phyloP scores from a whole-genome alignment of 2,797 vertebrate genomes.

The Aquila chrysaetos region DNA sequence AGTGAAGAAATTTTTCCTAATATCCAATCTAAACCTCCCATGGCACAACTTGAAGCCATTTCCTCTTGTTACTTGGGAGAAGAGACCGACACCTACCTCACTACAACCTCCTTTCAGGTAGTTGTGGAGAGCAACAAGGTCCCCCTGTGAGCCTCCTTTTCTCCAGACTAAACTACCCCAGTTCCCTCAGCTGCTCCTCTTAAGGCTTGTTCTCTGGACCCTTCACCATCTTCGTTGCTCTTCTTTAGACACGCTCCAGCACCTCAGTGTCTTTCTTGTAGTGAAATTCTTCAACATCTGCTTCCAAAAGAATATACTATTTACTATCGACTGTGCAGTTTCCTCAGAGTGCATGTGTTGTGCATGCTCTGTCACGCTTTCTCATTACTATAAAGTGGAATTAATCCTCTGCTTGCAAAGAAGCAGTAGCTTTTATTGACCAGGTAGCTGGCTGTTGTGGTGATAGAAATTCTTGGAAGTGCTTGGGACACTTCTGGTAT shows the following conservation, averaged over 20 bases:
- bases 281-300: neutral
- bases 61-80: neutral
- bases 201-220: neutral
- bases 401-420: neutral
- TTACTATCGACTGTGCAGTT: neutral
- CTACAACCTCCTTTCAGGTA: neutral
- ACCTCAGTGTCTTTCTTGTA: neutral
- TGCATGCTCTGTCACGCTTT: neutral
- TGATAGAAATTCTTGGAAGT: neutral
- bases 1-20: neutral
- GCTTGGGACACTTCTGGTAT: neutral
- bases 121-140: neutral
- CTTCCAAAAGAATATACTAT: neutral
- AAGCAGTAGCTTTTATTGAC: neutral
- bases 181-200: neutral
- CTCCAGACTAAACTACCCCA: neutral
- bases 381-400: neutral
- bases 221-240: neutral
- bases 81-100: neutral
- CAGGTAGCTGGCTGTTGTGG: neutral
- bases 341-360: neutral
- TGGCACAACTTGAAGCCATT: neutral
- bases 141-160: neutral
- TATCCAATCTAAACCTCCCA: neutral
- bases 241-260: neutral